phyloP scores from a whole-genome alignment of 2,113 vertebrate genomes.

The Kryptolebias marmoratus region DNA sequence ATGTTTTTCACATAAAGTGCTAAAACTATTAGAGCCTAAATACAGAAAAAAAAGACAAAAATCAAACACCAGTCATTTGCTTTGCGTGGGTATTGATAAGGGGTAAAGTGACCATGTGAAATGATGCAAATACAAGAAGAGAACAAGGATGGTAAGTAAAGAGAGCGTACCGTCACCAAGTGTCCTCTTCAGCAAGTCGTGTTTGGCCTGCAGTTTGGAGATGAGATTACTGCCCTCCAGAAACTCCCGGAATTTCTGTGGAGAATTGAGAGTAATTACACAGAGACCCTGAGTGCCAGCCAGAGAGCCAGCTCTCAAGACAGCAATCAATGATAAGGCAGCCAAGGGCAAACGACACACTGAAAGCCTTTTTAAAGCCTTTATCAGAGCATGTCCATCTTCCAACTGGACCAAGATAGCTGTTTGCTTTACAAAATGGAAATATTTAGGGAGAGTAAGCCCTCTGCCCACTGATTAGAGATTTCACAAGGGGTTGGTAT shows the following conservation, averaged over 20 bases:
- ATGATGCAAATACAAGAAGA: background rate
- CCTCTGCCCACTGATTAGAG: constrained; percentile 24
- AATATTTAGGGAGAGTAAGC: constrained; percentile 6
- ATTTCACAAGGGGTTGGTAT: background rate
- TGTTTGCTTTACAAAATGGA: constrained; percentile 25
- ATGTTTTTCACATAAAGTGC: background rate
- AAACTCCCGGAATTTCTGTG: constrained; percentile 98
- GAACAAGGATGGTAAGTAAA: background rate
- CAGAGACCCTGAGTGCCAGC: constrained; percentile 32
- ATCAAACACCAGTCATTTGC: background rate
- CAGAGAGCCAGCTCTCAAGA: constrained; percentile 38
- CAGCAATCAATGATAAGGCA: constrained; percentile 53
- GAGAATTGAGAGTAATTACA: constrained; percentile 76
- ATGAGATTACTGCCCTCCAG: constrained; percentile 98
- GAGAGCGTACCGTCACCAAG: constrained; percentile 89
- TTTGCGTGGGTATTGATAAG: background rate
- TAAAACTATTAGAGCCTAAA: background rate
- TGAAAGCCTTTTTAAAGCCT: constrained; percentile 45
- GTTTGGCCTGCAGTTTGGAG: constrained; percentile 98
- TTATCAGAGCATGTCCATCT: constrained; percentile 68
- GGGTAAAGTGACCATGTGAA: background rate
- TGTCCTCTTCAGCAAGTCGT: constrained; percentile 94
- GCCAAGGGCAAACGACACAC: constrained; percentile 51
- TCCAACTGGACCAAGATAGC: constrained; percentile 38
- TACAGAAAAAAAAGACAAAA: background rate